phyloP scores from a whole-genome alignment of 2,888 invertebrate species.

The Xylota segnis region DNA sequence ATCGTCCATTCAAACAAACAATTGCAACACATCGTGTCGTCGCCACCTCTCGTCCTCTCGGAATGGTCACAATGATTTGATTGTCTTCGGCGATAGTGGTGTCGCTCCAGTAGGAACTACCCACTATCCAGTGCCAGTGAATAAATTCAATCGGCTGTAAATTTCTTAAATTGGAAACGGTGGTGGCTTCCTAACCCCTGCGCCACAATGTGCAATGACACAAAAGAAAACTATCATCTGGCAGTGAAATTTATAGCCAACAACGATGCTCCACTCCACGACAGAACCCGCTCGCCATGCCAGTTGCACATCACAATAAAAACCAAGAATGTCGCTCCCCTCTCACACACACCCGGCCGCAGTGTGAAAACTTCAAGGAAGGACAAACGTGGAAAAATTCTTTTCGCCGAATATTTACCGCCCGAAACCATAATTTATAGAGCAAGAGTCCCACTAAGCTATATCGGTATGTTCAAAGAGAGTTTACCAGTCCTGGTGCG shows the following conservation, averaged over 20 bases:
- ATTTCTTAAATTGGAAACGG: constrained; percentile 68
- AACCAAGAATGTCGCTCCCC: constrained; percentile 25
- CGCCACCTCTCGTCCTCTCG: background rate
- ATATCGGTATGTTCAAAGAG: constrained; percentile 24
- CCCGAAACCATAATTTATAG: constrained; percentile 72
- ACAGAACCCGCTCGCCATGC: background rate
- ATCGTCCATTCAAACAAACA: constrained; percentile 55
- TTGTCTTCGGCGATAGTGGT: constrained; percentile 61
- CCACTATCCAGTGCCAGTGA: constrained; percentile 46
- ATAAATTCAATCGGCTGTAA: constrained; percentile 76
- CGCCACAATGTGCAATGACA: constrained; percentile 72
- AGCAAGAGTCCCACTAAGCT: constrained; percentile 61
- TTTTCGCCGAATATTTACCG: constrained; percentile 74
- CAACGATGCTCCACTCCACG: constrained; percentile 50
- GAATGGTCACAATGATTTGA: constrained; percentile 69
- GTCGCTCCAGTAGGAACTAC: constrained; percentile 19
- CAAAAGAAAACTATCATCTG: constrained; percentile 77
- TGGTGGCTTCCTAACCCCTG: constrained; percentile 30
- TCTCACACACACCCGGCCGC: background rate
- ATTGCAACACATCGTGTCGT: constrained; percentile 41
- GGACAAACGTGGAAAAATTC: constrained; percentile 63
- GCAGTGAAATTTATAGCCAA: constrained; percentile 71
- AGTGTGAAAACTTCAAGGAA: constrained; percentile 29
- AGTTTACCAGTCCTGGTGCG: constrained; percentile 34
- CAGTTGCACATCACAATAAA: constrained; percentile 49